Percentiles rank a stretch among this genome's conserved stretches.
These are phyloP conservation scores for Catamblyrhynchus diadema DNA, from an alignment of 2,797 vertebrate species.

Conservation along the genomic window DNA sequence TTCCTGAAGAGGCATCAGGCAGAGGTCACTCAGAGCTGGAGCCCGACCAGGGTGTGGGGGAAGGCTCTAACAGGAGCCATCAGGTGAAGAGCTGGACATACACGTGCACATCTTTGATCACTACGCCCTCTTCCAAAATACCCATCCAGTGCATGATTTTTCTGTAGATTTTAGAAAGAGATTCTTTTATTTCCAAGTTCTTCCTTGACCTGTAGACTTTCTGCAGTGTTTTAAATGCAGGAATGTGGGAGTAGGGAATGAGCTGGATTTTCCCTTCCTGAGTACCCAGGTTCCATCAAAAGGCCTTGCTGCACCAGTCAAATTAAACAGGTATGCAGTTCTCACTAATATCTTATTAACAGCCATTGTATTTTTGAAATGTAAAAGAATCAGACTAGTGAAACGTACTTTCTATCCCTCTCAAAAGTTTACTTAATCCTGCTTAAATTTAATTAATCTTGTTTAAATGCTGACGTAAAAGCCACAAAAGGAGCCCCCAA, in stretches of 20 bases:
- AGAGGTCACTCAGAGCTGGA: not conserved
- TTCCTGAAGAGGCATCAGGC: not conserved
- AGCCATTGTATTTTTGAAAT: not conserved
- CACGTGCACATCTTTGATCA: not conserved
- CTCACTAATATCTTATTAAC: not conserved
- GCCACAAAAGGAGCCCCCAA: slow-evolving; percentile 24
- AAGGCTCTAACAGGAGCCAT: not conserved
- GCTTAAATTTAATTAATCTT: slow-evolving; percentile 52
- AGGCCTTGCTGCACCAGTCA: not conserved
- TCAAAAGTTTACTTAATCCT: slow-evolving; percentile 32
- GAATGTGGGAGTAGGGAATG: not conserved
- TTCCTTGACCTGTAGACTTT: not conserved
- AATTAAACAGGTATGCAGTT: not conserved
- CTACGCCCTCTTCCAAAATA: not conserved
- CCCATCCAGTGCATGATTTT: not conserved
- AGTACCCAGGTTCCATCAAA: not conserved
- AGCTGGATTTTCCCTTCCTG: not conserved
- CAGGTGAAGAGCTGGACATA: not conserved
- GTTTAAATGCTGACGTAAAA: slow-evolving; percentile 57
- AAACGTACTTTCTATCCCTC: not conserved
- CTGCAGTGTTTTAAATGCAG: not conserved
- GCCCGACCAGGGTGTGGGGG: not conserved
- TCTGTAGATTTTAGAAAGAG: not conserved
- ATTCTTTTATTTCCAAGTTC: not conserved
- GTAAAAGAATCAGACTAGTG: not conserved